Evolutionary conservation across 2,888 invertebrate species (phyloP).

Genomic region (Phytoseiulus persimilis): DNA sequence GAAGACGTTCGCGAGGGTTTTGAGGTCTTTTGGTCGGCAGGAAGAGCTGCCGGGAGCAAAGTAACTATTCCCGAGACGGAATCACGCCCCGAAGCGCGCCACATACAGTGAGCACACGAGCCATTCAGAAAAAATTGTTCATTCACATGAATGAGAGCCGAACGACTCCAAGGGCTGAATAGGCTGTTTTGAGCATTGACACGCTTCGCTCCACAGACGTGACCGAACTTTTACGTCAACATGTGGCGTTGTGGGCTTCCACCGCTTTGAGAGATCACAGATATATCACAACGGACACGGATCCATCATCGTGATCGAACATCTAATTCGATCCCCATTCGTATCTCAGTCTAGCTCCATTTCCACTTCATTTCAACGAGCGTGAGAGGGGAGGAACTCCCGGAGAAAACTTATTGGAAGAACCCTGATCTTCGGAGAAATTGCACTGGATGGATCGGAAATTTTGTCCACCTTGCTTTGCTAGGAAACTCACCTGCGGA

Average conservation of each 20-base stretch:
- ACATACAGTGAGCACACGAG: neutral
- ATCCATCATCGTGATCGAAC: neutral
- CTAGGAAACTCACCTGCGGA: slow-evolving; percentile 45
- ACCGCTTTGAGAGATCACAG: neutral
- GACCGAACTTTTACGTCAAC: neutral
- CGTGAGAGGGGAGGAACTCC: no score
- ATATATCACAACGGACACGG: neutral
- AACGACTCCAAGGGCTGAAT: neutral
- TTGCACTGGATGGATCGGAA: no score
- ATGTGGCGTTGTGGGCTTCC: neutral
- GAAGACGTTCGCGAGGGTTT: no score
- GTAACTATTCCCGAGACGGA: neutral
- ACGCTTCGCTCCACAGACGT: neutral
- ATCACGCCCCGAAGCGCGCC: neutral
- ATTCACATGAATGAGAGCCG: neutral
- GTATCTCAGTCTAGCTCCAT: neutral
- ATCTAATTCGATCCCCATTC: neutral
- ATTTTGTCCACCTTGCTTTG: no score
- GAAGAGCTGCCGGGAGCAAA: neutral
- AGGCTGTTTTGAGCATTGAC: neutral
- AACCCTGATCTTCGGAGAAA: no score
- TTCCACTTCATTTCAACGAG: no score
- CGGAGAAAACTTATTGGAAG: no score
- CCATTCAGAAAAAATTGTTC: neutral
- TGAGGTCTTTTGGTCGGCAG: neutral